Percentiles rank a stretch among this genome's conserved stretches.
Evolutionary conservation across 2,797 vertebrate genomes (phyloP).

Genomic region (Strix occidentalis): DNA sequence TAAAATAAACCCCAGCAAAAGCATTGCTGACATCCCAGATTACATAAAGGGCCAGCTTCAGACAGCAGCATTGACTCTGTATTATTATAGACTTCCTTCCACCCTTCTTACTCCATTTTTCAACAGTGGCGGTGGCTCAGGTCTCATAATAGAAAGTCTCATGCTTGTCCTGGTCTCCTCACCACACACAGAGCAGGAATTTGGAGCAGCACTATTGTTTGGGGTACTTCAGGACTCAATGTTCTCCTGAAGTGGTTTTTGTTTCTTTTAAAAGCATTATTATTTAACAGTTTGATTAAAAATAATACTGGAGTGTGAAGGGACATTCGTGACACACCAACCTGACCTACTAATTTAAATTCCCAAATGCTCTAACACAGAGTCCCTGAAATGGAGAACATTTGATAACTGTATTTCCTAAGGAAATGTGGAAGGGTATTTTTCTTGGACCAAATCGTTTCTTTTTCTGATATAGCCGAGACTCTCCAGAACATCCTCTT

Average conservation of each 20-base stretch:
- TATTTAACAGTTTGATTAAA: slow-evolving; percentile 27
- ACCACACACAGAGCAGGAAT: slow-evolving; percentile 37
- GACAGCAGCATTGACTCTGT: background rate
- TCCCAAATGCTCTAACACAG: background rate
- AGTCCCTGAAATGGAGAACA: background rate
- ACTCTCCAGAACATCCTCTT: background rate
- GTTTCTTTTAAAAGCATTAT: slow-evolving; percentile 35
- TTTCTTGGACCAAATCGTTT: background rate
- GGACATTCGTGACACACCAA: background rate
- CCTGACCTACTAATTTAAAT: background rate
- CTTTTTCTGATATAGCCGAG: background rate
- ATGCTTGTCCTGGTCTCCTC: slow-evolving; percentile 2
- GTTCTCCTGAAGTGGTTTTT: slow-evolving; percentile 11
- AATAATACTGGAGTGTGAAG: background rate
- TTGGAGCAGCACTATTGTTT: background rate
- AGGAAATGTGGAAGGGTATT: background rate
- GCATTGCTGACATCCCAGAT: background rate
- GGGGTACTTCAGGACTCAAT: background rate
- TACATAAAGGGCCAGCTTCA: background rate
- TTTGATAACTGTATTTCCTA: background rate
- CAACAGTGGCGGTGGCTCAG: background rate
- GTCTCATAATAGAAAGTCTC: slow-evolving; percentile 15
- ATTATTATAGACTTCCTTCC: slow-evolving; percentile 11
- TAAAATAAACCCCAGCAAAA: slow-evolving; percentile 15
- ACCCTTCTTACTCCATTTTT: slow-evolving; percentile 41